Evolutionary conservation across 2,888 invertebrate species (phyloP).

Genomic region (Ormia ochracea): DNA sequence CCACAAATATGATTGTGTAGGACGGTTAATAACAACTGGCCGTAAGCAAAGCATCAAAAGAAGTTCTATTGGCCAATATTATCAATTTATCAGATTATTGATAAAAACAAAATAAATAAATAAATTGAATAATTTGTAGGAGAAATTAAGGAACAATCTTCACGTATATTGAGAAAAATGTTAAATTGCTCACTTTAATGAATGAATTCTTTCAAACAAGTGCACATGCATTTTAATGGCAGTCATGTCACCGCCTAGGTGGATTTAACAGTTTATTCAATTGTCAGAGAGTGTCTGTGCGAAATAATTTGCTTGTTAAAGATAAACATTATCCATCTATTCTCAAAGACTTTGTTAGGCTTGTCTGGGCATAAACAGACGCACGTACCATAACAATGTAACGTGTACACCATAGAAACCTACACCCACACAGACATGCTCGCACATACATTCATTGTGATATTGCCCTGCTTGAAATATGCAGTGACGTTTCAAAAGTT

Average conservation of each 20-base stretch:
- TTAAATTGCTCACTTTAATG: too few relatives aligned
- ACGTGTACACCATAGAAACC: conserved; percentile 11
- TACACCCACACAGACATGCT: conserved; percentile 2
- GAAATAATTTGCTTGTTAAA: conserved; percentile 56
- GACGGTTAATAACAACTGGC: too few relatives aligned
- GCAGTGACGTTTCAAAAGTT: background rate
- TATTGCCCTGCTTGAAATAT: background rate
- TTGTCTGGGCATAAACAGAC: background rate
- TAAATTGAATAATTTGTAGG: too few relatives aligned
- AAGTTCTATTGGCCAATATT: too few relatives aligned
- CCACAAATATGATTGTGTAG: too few relatives aligned
- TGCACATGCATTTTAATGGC: background rate
- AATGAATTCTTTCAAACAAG: background rate
- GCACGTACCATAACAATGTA: background rate
- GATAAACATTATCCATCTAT: conserved; percentile 29
- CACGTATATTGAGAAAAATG: too few relatives aligned
- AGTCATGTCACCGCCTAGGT: conserved; percentile 30
- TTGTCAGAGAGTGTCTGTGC: conserved; percentile 27
- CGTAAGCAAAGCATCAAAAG: too few relatives aligned
- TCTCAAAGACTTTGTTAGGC: background rate
- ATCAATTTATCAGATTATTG: too few relatives aligned
- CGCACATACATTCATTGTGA: background rate
- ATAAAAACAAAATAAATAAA: too few relatives aligned
- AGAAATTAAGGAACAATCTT: too few relatives aligned
- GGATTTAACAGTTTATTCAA: conserved; percentile 21